Base-by-base conservation (phyloP, 1,140 invertebrate species). In the Meloidogyne hapla region DNA sequence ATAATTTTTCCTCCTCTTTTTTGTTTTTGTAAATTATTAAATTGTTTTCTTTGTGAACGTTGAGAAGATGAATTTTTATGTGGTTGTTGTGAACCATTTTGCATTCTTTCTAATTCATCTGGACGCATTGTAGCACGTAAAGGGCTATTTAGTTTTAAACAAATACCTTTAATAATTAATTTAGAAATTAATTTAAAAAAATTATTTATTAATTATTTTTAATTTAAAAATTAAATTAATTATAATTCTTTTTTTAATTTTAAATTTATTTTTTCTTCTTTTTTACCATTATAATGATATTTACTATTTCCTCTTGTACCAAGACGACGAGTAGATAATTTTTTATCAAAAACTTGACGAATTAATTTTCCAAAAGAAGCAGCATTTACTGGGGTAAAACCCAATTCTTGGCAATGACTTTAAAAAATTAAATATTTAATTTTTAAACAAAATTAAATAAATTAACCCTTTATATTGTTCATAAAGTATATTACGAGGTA, bases 361-460 rank as follows among this genome's bases (percentile, higher is more conserved):
- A 99, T 99, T 15, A 99, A 90, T 89, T 99, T 99, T 38, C 96
- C 96, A 91, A 99, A 99, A 48, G 95, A 97, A 12, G 96, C 96
- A 65, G 95, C 95, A 90, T 99, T 99, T 74, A 99, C 96, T 9
- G 95, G 94, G 87, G 98, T 95, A 71, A 98, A 89, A 88, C 95
- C 95, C 85, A 95, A 91, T 84, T 98, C 93, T 64, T 92, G 91
- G 89, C 96, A 98, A 77, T 84, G 83, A 13, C 72, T 81, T 15
- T 64, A 79, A 63, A 61, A 38, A 48, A 25, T 23, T 8, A 18
- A 38, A 10, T 38, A 42, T 28, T 23, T 25, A 40, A 45, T 23
- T 1, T 72, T 38, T 18, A 42, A 23, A 69, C 42, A 33, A 33
- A 48, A 15, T 33, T 74, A 65, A 33, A 25, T 26, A 65, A 64